phyloP scores from a whole-genome alignment of 2,888 invertebrate genomes.

The Monochamus alternatus region DNA sequence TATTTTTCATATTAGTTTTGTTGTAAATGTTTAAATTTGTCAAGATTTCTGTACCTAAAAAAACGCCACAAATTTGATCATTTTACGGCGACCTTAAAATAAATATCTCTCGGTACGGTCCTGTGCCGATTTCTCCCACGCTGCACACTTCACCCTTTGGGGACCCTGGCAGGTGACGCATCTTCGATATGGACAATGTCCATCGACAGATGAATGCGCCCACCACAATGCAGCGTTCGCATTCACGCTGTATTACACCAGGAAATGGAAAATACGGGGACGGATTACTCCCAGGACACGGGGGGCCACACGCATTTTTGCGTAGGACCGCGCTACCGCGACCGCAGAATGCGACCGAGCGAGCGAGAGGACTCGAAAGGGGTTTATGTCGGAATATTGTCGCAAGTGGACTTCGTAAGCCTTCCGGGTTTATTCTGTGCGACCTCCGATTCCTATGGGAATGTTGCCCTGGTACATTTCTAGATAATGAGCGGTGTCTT shows the following conservation, averaged over 20 bases:
- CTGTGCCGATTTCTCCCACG: constrained; percentile 50
- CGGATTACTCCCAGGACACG: constrained; percentile 52
- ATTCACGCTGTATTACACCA: constrained; percentile 67
- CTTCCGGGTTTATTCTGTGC: constrained; percentile 22
- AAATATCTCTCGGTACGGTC: constrained; percentile 26
- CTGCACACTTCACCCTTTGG: constrained; percentile 52
- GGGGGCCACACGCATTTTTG: constrained; percentile 46
- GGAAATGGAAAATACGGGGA: constrained; percentile 62
- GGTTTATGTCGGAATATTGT: constrained; percentile 12
- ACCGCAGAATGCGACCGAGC: neutral
- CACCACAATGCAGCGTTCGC: constrained; percentile 67
- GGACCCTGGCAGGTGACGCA: constrained; percentile 66
- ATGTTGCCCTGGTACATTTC: too few relatives aligned
- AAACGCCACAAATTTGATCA: too few relatives aligned
- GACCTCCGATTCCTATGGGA: constrained; percentile 17
- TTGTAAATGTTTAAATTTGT: neutral
- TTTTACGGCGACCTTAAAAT: too few relatives aligned
- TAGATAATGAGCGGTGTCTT: too few relatives aligned
- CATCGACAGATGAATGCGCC: constrained; percentile 66
- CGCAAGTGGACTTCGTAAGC: constrained; percentile 19
- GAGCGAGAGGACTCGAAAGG: constrained; percentile 8
- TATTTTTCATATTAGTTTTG: too few relatives aligned
- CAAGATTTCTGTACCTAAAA: neutral
- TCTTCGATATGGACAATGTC: constrained; percentile 64
- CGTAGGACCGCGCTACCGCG: neutral